Percentiles rank a stretch among this genome's conserved stretches.
phyloP scores from a whole-genome alignment of 2,113 vertebrate species.

The Lutjanus erythropterus region DNA sequence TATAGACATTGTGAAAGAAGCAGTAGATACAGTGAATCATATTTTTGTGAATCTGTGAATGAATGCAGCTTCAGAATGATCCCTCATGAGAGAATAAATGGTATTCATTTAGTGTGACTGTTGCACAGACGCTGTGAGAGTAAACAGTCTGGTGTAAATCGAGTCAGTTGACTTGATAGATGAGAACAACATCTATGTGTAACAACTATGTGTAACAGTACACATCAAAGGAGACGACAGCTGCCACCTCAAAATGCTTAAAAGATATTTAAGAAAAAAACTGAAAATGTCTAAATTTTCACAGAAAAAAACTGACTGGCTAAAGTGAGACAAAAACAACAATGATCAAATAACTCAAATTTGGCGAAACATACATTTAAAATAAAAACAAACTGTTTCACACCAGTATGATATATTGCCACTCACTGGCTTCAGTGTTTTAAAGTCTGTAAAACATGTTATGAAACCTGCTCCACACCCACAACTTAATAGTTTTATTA shows the following conservation, averaged over 20 bases:
- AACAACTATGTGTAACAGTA: too few species aligned
- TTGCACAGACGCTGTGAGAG: too few species aligned
- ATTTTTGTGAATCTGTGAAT: too few species aligned
- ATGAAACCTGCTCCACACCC: conserved; percentile 13
- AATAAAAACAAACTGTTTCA: fast-evolving
- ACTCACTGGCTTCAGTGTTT: not conserved
- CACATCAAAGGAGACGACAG: not conserved
- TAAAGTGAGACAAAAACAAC: not conserved
- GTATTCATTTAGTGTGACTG: too few species aligned
- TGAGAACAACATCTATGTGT: too few species aligned
- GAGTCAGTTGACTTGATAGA: too few species aligned
- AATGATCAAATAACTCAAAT: not conserved
- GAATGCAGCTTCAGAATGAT: too few species aligned
- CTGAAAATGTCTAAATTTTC: not conserved
- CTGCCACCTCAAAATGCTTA: not conserved
- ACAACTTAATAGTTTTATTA: conserved; percentile 16
- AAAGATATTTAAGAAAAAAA: not conserved
- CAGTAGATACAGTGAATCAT: too few species aligned
- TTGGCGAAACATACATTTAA: too few species aligned
- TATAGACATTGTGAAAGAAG: too few species aligned
- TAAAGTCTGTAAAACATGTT: not conserved
- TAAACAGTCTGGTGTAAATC: too few species aligned
- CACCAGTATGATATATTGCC: not conserved
- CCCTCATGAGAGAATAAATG: too few species aligned
- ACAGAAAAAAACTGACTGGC: not conserved